Evolutionary conservation across 2,888 invertebrate genomes (phyloP), one percentile per base, ranked within the genome.

Genomic region (Lamellibrachia columna): DNA sequence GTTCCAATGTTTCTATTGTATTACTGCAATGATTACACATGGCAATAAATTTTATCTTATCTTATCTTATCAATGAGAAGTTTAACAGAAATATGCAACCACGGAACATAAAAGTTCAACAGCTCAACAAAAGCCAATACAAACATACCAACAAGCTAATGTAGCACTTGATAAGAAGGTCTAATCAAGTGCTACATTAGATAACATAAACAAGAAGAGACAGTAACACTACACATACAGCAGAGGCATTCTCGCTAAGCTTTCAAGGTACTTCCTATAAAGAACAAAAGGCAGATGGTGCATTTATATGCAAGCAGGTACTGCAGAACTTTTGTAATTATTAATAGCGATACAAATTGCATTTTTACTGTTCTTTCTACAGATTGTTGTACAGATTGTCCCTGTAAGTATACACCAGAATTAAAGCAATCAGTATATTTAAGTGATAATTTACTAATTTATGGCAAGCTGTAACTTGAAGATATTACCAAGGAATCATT

Each of bases 241-340:
- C 75, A 22, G 15, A 22, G 22, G 75, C 75, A 75, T 22, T 75
- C 75, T 75, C 22, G 15, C 75, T 75, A 75, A 75, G 75, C 75
- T 75, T 75, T 75, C 75, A 75, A 75, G 75, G 22, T 75, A 75
- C 75, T 75, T 75, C 75, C 75, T 75, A 75, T 75, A 75, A 75
- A 75, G 75, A 22, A 75, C 11, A 75, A 75, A 15, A 75, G 40
- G 40, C 40, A 40, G 40, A 40, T 40, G 40, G 1, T 40, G 40
- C 75, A 75, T 75, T 75, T 75, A 15, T 75, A 40, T 40, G 40
- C 40, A 40, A 40, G 40, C 0, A 40, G 40, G 40, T 40, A 40
- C 40, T 40, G 40, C 40, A 40, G 40, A 40, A 40, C 40, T 40
- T 40, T 40, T 40, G 40, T 40, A 40, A 40, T 75, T 22, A 22